Evolutionary conservation across 1,140 invertebrate genomes (phyloP), one percentile per base, ranked within the genome.

Genomic region (Danaus plexippus): DNA sequence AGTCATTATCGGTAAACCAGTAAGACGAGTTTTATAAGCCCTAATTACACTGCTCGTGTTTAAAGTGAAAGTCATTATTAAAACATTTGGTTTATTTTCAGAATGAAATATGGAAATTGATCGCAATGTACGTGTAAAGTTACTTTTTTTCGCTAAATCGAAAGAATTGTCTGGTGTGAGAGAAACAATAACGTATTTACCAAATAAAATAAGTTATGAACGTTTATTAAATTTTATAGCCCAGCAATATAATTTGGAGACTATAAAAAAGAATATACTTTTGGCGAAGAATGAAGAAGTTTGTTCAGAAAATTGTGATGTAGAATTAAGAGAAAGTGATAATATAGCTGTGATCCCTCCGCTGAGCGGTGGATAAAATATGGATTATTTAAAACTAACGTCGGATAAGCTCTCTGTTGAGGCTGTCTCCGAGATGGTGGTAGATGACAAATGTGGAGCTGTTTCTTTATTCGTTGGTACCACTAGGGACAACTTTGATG

Each of bases 401-500:
- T 68, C 89, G 0, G 89, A 92, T 11, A 90, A 91, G 73, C 84
- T 98, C 44, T 88, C 91, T 67, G 77, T 96, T n/a, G 90, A 91
- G 40, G 83, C 90, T 46, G 91, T 96, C 47, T 90, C 91, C 42
- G 82, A 91, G 11, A 73, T 90, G 42, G 94, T 96, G 0, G 83
- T 89, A 11, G 91, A 92, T 45, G 88, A 93, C 52, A 89, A 89
- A 47, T 97, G 94, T 87, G 97, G 97, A 44, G 97, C 96, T 8
- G 89, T 95, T 15, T 96, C 95, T 4, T 79, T 95, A 42, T 98
- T 98, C 88, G 90, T 97, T 55, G 97, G 97, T 1, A 97, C 94
- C 13, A 98, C 97, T 9, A 89, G 97, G 73, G 92, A 98, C 85
- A 92, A 94, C 81, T 97, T 97, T 88, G 91, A 97, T 60, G 92